A percentile compares a stretch with the other conserved stretches of the same genome.
phyloP scores from a whole-genome alignment of 2,797 vertebrate genomes.

The Percopsis omiscomaycus region DNA sequence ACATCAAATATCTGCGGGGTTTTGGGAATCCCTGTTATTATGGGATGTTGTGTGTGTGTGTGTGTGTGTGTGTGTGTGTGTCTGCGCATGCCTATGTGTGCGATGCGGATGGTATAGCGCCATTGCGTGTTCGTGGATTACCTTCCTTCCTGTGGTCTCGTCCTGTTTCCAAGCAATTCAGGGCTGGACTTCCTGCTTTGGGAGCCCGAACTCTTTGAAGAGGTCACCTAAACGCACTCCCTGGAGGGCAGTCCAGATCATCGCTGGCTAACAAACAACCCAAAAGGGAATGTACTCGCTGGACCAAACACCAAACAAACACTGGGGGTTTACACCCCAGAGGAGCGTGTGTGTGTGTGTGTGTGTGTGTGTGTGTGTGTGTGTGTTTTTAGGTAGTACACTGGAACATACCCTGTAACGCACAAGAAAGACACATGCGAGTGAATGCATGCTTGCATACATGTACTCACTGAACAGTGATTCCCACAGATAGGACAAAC shows the following conservation, averaged over 20 bases:
- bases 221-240: conserved; percentile 54
- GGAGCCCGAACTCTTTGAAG: conserved; percentile 73
- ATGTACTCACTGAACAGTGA: too few relatives aligned
- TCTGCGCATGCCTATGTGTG: conserved; percentile 30
- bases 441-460: too few relatives aligned
- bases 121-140: conserved; percentile 74
- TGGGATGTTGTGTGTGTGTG: conserved; percentile 24
- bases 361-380: too few relatives aligned
- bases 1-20: conserved; percentile 37
- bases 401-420: too few relatives aligned
- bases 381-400: too few relatives aligned
- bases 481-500: too few relatives aligned
- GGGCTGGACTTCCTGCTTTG: conserved; percentile 77
- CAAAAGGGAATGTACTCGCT: conserved; percentile 48
- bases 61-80: conserved; percentile 35
- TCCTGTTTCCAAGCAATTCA: conserved; percentile 66
- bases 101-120: conserved; percentile 46
- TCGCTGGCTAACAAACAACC: conserved; percentile 59
- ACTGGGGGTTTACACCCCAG: conserved; percentile 14
- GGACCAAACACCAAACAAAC: conserved; percentile 56
- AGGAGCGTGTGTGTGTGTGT: too few relatives aligned
- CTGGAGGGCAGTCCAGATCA: conserved; percentile 67
- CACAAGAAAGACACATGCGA: too few relatives aligned
- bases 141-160: conserved; percentile 75
- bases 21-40: conserved; percentile 16